Conservation (phyloP, 2,797 vertebrate genomes). For the Tympanoctomys barrerae region DNA sequence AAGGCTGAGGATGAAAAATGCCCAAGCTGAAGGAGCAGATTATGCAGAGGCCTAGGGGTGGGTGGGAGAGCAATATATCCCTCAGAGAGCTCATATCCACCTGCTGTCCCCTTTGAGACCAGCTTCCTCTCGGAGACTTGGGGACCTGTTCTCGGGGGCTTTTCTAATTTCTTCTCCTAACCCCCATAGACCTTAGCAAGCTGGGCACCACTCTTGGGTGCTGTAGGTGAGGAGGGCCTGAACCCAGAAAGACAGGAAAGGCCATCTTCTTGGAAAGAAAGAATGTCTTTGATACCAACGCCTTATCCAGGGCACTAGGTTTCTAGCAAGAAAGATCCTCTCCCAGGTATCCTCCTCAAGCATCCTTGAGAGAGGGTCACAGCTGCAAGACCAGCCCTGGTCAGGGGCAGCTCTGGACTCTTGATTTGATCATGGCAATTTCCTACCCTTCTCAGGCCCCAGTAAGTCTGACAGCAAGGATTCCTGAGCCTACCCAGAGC, state of each 20-base stretch:
- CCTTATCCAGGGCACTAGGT: neutral
- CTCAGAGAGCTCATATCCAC: neutral
- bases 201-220: neutral
- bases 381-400: neutral
- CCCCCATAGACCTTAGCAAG: neutral
- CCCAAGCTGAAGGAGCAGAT: neutral
- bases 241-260: conserved; percentile 26
- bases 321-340: neutral
- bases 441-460: neutral
- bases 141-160: neutral
- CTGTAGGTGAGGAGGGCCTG: neutral
- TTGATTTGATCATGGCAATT: neutral
- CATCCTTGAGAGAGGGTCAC: neutral
- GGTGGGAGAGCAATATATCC: neutral
- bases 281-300: conserved; percentile 27
- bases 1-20: neutral
- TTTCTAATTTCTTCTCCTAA: neutral
- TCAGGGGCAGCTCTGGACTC: neutral
- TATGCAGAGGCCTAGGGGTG: neutral
- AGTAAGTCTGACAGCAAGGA: neutral
- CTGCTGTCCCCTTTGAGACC: neutral
- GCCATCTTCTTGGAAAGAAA: conserved; percentile 35
- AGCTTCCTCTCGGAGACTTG: neutral
- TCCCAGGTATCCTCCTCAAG: neutral
- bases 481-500: neutral